Conservation (phyloP, 2,113 vertebrate genomes). For the Sceloporus tristichus region DNA sequence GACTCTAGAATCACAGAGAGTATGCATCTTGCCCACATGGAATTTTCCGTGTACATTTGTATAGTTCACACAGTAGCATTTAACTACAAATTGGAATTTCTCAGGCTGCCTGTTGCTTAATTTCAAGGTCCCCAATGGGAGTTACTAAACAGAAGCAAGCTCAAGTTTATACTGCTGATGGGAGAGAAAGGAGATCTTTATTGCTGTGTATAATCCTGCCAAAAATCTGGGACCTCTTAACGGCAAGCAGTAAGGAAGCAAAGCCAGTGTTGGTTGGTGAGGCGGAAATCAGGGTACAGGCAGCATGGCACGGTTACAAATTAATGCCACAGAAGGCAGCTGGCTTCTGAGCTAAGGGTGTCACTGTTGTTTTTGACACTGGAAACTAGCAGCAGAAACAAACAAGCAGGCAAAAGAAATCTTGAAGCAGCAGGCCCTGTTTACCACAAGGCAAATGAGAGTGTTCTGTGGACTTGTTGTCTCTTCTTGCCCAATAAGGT, state of each 20-base stretch:
- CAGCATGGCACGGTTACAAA: not conserved
- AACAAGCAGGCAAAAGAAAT: not conserved
- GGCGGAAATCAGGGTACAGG: conserved; percentile 3
- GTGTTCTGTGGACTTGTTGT: not conserved
- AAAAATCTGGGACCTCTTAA: conserved; percentile 36
- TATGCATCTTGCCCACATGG: not conserved
- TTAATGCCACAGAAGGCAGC: not conserved
- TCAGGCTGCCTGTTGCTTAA: not conserved
- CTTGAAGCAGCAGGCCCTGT: not conserved
- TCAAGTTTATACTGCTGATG: conserved; percentile 6
- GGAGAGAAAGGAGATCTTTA: conserved; percentile 38
- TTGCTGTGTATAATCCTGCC: conserved; percentile 8
- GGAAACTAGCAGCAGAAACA: conserved; percentile 1
- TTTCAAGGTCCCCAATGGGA: not conserved
- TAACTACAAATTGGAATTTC: not conserved
- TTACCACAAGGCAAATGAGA: not conserved
- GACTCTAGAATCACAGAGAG: not conserved
- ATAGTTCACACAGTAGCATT: not conserved
- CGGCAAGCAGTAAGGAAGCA: conserved; percentile 16
- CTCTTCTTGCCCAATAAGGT: conserved; percentile 3
- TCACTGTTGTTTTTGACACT: not conserved
- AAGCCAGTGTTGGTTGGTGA: not conserved
- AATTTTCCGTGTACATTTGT: not conserved
- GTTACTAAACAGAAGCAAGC: not conserved
- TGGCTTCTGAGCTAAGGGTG: not conserved